Evolutionary conservation across 2,797 vertebrate genomes (phyloP).

Genomic region (Xiphorhynchus erythropygius): DNA sequence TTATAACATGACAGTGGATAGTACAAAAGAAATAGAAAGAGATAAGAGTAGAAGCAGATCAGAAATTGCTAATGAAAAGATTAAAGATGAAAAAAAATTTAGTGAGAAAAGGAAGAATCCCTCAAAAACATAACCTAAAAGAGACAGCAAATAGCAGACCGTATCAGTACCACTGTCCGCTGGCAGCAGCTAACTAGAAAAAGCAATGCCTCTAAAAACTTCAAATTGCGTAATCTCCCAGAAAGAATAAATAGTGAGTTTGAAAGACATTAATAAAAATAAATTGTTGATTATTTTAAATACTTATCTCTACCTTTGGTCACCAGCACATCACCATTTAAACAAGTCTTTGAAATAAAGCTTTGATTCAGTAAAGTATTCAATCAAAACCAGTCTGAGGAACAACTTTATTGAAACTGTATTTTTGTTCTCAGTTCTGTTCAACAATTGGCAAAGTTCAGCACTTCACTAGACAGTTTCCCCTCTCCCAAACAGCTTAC

Average conservation of each 20-base stretch:
- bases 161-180: not conserved
- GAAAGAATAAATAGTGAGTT: not conserved
- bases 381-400: slow-evolving; percentile 38
- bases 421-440: slow-evolving; percentile 9
- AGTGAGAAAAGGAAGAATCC: not conserved
- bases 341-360: not conserved
- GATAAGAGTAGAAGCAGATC: not conserved
- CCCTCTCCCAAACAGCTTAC: slow-evolving; percentile 56
- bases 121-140: not conserved
- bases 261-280: not conserved
- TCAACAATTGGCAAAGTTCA: not conserved
- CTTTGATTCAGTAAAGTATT: slow-evolving; percentile 37
- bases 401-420: slow-evolving; percentile 46
- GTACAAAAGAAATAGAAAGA: not conserved
- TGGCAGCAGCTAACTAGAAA: not conserved
- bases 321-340: not conserved
- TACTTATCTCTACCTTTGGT: not conserved
- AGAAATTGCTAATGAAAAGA: not conserved
- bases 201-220: not conserved
- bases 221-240: not conserved
- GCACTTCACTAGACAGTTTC: not conserved
- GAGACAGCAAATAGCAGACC: not conserved
- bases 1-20: not conserved
- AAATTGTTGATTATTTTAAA: not conserved
- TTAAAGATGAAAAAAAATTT: not conserved